These are phyloP conservation scores for Pogonognathellus flavescens DNA, from an alignment of 1,140 invertebrate species.

Conservation along the genomic window DNA sequence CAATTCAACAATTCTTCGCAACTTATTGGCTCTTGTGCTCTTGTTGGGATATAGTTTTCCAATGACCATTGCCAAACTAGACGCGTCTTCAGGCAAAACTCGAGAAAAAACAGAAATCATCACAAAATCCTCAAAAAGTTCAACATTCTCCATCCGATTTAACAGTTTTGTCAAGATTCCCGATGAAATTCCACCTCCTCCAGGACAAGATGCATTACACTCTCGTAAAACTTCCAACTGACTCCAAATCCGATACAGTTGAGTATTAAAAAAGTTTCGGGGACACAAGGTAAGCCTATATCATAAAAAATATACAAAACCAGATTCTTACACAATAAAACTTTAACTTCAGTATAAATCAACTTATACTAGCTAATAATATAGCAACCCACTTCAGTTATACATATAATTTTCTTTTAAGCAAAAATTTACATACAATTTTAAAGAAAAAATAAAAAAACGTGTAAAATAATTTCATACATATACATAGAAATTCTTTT, in stretches of 20 bases:
- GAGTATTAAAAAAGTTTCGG: conserved; percentile 40
- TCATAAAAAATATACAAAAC: conserved; percentile 15
- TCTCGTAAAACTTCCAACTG: conserved; percentile 48
- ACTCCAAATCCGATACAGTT: conserved; percentile 58
- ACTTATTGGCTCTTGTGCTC: not conserved
- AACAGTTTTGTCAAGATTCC: not conserved
- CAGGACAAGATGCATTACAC: not conserved
- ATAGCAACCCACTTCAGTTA: too few species aligned
- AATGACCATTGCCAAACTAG: not conserved
- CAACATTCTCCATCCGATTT: not conserved
- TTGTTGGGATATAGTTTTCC: not conserved
- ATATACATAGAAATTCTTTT: too few species aligned
- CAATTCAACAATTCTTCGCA: not conserved
- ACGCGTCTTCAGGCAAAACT: not conserved
- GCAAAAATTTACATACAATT: too few species aligned
- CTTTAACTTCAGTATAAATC: conserved; percentile 1
- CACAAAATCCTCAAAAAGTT: conserved; percentile 33
- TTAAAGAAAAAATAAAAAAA: too few species aligned
- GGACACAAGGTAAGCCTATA: not conserved
- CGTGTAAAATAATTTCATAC: too few species aligned
- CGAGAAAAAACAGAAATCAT: conserved; percentile 31
- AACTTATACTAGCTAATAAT: too few species aligned
- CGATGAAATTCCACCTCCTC: conserved; percentile 10
- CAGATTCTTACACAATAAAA: not conserved
- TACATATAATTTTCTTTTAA: not conserved